phyloP scores from a whole-genome alignment of 2,797 vertebrate genomes.

The Scolopax rusticola region DNA sequence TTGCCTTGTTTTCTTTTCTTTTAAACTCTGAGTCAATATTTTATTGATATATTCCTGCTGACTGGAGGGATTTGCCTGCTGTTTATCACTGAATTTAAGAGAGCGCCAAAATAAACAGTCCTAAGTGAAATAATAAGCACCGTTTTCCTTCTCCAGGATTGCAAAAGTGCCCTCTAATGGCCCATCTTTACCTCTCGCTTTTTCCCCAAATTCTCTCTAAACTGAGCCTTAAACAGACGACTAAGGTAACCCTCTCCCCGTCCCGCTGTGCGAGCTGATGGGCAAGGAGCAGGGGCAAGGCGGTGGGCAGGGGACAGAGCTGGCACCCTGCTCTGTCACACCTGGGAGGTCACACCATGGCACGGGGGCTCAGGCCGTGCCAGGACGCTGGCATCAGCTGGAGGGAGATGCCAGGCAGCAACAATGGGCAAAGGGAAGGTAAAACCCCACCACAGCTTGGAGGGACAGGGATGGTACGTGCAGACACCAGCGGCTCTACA shows the following conservation, averaged over 20 bases:
- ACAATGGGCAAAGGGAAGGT: neutral
- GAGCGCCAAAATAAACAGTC: constrained; percentile 24
- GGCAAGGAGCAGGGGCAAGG: neutral
- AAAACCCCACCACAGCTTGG: neutral
- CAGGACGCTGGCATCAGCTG: neutral
- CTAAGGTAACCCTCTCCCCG: neutral
- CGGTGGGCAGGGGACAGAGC: neutral
- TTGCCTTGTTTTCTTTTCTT: constrained; percentile 22
- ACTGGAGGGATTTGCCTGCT: constrained; percentile 58
- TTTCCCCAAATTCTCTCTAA: neutral
- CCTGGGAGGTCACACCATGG: neutral
- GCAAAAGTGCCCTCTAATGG: constrained; percentile 78
- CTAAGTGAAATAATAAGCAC: constrained; percentile 58
- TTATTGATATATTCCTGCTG: constrained; percentile 47
- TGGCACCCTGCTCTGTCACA: neutral
- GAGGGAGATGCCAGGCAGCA: neutral
- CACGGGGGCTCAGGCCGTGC: neutral
- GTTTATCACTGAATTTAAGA: constrained; percentile 54
- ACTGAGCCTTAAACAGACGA: neutral
- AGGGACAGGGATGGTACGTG: neutral
- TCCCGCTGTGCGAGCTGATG: neutral
- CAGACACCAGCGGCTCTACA: neutral
- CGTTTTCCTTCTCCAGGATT: constrained; percentile 61
- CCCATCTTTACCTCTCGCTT: neutral
- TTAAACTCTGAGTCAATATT: constrained; percentile 53